Percentiles rank a stretch among this genome's conserved stretches.
These are phyloP conservation scores for Ceryle rudis DNA, from an alignment of 2,797 vertebrate genomes.

Conservation along the genomic window DNA sequence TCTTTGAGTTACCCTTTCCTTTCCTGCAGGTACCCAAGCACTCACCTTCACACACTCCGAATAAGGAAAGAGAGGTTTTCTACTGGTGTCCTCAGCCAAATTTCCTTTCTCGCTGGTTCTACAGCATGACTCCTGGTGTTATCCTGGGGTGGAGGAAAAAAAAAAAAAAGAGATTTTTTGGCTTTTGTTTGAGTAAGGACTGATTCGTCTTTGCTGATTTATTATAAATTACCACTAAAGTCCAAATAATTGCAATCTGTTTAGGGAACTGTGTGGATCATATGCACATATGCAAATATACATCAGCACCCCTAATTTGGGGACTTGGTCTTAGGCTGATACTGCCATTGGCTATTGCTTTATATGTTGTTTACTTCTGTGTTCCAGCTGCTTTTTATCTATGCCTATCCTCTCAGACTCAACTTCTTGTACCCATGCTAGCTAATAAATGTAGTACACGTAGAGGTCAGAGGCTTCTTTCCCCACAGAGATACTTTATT, in stretches of 20 bases:
- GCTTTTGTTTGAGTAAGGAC: not conserved
- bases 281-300: not conserved
- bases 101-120: not conserved
- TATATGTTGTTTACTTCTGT: not conserved
- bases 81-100: not conserved
- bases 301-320: not conserved
- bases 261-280: not conserved
- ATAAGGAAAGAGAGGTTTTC: not conserved
- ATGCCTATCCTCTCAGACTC: not conserved
- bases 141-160: not conserved
- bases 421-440: not conserved
- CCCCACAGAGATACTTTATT: not conserved
- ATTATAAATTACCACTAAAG: not conserved
- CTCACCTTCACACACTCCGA: not conserved
- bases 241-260: not conserved
- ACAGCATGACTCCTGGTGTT: not conserved
- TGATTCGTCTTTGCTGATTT: not conserved
- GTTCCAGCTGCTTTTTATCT: not conserved
- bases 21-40: not conserved
- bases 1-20: not conserved
- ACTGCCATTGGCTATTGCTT: not conserved
- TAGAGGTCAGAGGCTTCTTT: not conserved
- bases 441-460: not conserved
- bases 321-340: not conserved
- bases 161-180: not conserved